Evolutionary conservation across 2,888 invertebrate species (phyloP).

Genomic region (Meloe dianella): DNA sequence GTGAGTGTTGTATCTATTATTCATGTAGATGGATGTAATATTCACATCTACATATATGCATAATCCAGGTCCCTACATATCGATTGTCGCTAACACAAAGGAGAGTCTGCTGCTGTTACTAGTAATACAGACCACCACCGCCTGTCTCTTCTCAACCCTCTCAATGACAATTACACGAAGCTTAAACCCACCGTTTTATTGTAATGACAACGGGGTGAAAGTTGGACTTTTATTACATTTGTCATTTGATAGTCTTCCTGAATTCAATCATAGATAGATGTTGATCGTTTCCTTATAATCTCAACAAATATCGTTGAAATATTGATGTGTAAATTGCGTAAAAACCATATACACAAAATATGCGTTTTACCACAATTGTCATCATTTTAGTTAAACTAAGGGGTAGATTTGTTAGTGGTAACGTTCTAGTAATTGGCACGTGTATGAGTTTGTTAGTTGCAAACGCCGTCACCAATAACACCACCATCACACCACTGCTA

Average conservation of each 20-base stretch:
- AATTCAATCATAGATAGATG: constrained; percentile 33
- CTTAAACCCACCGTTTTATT: constrained; percentile 55
- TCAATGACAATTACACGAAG: constrained; percentile 55
- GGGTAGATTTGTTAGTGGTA: constrained; percentile 20
- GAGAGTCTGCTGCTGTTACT: constrained; percentile 20
- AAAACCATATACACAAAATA: no score
- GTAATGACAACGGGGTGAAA: constrained; percentile 53
- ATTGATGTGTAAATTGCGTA: no score
- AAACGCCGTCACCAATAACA: background rate
- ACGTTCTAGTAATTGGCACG: constrained; percentile 31
- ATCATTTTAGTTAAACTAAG: constrained; percentile 22
- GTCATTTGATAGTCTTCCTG: constrained; percentile 55
- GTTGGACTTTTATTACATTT: constrained; percentile 54
- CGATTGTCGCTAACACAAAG: constrained; percentile 30
- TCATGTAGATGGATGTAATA: constrained; percentile 26
- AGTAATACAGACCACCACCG: constrained; percentile 1
- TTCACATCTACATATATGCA: constrained; percentile 30
- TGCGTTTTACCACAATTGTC: constrained; percentile 9
- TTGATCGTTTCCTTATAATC: constrained; percentile 42
- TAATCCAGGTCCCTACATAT: constrained; percentile 26
- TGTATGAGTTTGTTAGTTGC: constrained; percentile 19
- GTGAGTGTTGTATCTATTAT: background rate
- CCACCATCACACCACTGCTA: background rate
- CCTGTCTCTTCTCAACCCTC: constrained; percentile 33
- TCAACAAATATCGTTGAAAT: constrained; percentile 13